These are phyloP conservation scores for Biston betularia DNA, from an alignment of 2,888 invertebrate genomes.

Conservation along the genomic window DNA sequence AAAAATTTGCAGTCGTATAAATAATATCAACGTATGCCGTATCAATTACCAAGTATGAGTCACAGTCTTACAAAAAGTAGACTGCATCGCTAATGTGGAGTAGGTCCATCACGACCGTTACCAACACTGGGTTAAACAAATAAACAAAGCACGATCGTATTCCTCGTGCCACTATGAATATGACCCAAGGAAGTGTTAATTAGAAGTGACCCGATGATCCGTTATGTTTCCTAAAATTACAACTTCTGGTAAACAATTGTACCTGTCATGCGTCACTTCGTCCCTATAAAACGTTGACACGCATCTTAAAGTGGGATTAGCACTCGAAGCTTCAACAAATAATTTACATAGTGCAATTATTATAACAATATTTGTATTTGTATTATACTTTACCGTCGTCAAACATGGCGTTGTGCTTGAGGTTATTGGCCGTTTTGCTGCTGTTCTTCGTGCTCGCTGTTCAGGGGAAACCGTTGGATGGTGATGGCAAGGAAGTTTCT, in stretches of 20 bases:
- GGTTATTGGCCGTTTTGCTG: constrained; percentile 52
- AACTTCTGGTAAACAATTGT: constrained; percentile 74
- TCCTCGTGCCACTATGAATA: constrained; percentile 63
- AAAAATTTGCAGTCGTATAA: constrained; percentile 1
- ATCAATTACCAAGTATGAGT: constrained; percentile 26
- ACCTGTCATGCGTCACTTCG: constrained; percentile 75
- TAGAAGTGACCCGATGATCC: constrained; percentile 75
- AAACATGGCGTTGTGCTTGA: constrained; percentile 52
- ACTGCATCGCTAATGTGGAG: constrained; percentile 38
- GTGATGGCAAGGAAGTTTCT: constrained; percentile 42
- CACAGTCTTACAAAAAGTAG: constrained; percentile 15
- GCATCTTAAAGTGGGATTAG: constrained; percentile 66
- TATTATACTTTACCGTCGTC: not conserved
- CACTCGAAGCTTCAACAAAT: constrained; percentile 44
- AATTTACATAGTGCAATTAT: constrained; percentile 2
- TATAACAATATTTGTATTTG: too few relatives aligned
- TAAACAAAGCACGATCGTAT: constrained; percentile 43
- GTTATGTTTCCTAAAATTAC: constrained; percentile 79
- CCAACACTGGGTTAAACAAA: constrained; percentile 28
- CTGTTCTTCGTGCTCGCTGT: constrained; percentile 52
- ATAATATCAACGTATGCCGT: constrained; percentile 10
- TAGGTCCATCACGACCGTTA: constrained; percentile 38
- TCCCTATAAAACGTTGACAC: constrained; percentile 71
- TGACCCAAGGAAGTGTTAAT: constrained; percentile 72
- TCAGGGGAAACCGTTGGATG: constrained; percentile 59